phyloP scores from a whole-genome alignment of 2,113 vertebrate genomes.

The Gulo gulo region DNA sequence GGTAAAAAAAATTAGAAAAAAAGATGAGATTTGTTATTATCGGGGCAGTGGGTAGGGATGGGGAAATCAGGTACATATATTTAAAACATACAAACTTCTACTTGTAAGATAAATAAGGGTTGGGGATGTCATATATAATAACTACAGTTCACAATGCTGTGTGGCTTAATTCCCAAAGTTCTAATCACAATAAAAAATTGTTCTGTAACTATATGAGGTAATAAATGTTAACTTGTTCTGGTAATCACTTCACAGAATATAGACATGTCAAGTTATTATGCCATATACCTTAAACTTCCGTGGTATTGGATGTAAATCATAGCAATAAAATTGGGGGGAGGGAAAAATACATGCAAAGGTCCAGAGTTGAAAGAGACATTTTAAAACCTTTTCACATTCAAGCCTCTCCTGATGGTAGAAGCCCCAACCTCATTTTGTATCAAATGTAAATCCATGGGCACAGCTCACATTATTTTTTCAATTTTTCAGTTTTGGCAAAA shows the following conservation, averaged over 20 bases:
- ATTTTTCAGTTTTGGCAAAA: background rate
- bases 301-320: background rate
- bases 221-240: background rate
- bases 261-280: background rate
- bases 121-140: background rate
- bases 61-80: background rate
- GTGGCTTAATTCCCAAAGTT: background rate
- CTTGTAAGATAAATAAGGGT: background rate
- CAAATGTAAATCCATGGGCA: background rate
- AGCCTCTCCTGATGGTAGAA: background rate
- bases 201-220: background rate
- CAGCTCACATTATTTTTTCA: background rate
- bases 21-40: background rate
- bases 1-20: background rate
- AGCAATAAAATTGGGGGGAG: background rate
- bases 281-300: background rate
- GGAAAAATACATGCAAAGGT: background rate
- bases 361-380: background rate
- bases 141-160: background rate
- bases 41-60: background rate
- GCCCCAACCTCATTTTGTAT: background rate
- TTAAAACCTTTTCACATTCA: background rate
- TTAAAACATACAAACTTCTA: background rate
- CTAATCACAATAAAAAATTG: background rate
- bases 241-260: background rate